These are phyloP conservation scores for Mobula birostris DNA, from an alignment of 2,113 vertebrate genomes.

Conservation along the genomic window DNA sequence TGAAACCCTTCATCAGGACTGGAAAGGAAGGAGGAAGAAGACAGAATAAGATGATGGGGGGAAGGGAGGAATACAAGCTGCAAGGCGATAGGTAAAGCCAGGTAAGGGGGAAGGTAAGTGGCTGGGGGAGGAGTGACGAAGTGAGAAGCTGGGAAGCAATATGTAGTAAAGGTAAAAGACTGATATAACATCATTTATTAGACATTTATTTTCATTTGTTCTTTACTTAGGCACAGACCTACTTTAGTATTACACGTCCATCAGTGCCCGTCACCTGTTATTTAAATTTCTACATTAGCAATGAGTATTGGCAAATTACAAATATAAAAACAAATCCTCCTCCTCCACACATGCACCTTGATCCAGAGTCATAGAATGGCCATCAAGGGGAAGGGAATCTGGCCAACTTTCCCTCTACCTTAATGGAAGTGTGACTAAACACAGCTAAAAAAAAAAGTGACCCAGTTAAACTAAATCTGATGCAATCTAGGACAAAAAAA, in stretches of 20 bases:
- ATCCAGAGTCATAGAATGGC: background rate
- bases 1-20: too few species aligned
- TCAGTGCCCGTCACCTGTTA: background rate
- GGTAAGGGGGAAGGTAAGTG: too few species aligned
- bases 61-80: too few species aligned
- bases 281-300: background rate
- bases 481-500: background rate
- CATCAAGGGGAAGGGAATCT: background rate
- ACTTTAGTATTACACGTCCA: background rate
- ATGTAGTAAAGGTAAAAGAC: too few species aligned
- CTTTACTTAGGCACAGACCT: background rate
- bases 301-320: background rate
- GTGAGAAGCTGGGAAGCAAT: too few species aligned
- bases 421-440: background rate
- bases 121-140: too few species aligned
- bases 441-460: background rate
- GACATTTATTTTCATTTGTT: background rate
- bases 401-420: background rate
- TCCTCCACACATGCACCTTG: background rate
- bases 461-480: background rate
- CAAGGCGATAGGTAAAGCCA: too few species aligned
- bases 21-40: too few species aligned
- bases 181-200: too few species aligned
- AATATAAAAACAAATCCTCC: background rate
- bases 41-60: too few species aligned